Evolutionary conservation across 1,140 invertebrate species (phyloP), one percentile per base, ranked within the genome.

Genomic region (Zaprionus africanus): DNA sequence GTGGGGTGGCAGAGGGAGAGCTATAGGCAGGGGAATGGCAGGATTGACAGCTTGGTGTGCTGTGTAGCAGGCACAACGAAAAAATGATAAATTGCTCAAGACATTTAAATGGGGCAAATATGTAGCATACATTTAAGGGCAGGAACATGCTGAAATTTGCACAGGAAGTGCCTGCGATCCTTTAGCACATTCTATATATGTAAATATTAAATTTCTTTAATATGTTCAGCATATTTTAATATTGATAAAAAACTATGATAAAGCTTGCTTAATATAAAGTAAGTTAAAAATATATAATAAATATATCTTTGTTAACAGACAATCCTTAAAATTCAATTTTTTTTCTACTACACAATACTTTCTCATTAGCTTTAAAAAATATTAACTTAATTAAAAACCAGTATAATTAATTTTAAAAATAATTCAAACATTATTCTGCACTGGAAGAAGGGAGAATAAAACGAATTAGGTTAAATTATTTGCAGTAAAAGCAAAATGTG

Each of bases 51-150:
- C 9, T 19, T 15, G 22, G 19, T 7, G 11, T 13, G 22, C 5
- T 60, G 2, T 60, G 60, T 34, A 26, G 51, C 46, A 15, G 22
- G 5, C 17, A 34, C 9, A 24, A 24, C 19, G 4, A 9, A 7
- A 46, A 46, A 53, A 34, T 60, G 49, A 36, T 61, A 26, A 67
- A 60, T 60, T 51, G 49, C 34, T 34, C 22, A 12, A 54, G 41
- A 15, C 28, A 38, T 56, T 56, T 56, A 26, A 74, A 56, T 61
- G 41, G 34, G 46, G 17, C 31, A 64, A 13, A 36, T 5, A 31
- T 31, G n/a, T 36, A 49, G 53, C 12, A 34, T 24, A 19, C 49
- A 62, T 62, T 24, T 22, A 13, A 17, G 9, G 22, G 56, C 28
- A 36, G 41, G 7, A 3, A 3, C 31, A 34, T 11, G 17, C 24